A percentile compares a stretch with the other conserved stretches of the same genome.
Evolutionary conservation across 2,113 vertebrate species (phyloP).

Genomic region (Elephas maximus): DNA sequence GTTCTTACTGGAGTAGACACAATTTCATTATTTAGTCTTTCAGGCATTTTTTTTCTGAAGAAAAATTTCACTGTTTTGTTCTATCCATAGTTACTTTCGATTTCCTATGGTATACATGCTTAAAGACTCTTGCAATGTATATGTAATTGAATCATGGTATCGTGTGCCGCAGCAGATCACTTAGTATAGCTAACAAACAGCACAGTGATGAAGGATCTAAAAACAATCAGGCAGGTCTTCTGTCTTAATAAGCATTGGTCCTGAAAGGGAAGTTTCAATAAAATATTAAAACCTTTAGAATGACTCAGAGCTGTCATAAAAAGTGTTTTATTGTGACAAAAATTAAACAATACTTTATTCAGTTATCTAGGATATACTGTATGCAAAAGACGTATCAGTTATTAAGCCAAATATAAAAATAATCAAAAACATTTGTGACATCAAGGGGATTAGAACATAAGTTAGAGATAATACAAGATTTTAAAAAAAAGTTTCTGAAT

Average conservation of each 20-base stretch:
- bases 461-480: not conserved
- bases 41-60: not conserved
- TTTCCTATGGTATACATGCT: not conserved
- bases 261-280: not conserved
- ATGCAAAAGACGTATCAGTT: not conserved
- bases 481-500: not conserved
- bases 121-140: not conserved
- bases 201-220: no score
- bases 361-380: not conserved
- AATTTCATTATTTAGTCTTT: not conserved
- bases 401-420: not conserved
- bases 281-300: not conserved
- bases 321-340: not conserved
- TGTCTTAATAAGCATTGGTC: not conserved
- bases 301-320: not conserved
- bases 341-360: not conserved
- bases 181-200: no score
- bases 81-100: not conserved
- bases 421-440: not conserved
- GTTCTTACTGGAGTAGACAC: not conserved
- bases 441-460: not conserved
- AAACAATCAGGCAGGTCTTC: no score
- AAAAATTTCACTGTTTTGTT: not conserved
- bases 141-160: no score
- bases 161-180: no score